These are phyloP conservation scores for Hipposideros larvatus DNA, from an alignment of 2,797 vertebrate species.

Conservation along the genomic window DNA sequence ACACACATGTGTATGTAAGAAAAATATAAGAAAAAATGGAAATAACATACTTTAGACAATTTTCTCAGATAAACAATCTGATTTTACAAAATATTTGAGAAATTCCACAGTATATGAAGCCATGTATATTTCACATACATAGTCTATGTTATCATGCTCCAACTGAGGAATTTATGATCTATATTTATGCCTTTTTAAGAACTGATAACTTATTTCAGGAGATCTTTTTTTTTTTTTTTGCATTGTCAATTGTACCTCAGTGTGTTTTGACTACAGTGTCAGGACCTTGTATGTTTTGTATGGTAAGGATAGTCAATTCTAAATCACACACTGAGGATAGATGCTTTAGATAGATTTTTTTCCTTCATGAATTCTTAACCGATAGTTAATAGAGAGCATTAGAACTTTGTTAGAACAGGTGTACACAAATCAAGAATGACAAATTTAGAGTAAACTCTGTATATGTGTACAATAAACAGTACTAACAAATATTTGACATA, in stretches of 20 bases:
- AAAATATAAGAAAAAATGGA: neutral
- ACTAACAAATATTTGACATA: neutral
- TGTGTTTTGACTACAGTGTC: neutral
- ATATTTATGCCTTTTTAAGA: neutral
- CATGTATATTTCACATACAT: neutral
- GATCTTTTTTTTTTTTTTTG: neutral
- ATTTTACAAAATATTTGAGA: neutral
- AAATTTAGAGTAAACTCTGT: neutral
- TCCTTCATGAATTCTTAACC: neutral
- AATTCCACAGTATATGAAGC: neutral
- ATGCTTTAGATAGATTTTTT: neutral
- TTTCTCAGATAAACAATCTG: neutral
- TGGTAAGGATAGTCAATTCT: neutral
- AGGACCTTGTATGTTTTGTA: neutral
- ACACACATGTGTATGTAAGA: neutral
- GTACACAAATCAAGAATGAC: neutral
- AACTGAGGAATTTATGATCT: neutral
- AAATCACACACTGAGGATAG: neutral
- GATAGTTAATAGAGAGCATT: neutral
- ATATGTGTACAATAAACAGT: neutral
- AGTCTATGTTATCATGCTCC: neutral
- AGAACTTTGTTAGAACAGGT: neutral
- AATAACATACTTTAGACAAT: neutral
- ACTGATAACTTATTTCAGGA: neutral
- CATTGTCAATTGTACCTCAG: neutral